These are phyloP conservation scores for Meteorus cinctellus DNA, from an alignment of 2,888 invertebrate species.

Conservation along the genomic window DNA sequence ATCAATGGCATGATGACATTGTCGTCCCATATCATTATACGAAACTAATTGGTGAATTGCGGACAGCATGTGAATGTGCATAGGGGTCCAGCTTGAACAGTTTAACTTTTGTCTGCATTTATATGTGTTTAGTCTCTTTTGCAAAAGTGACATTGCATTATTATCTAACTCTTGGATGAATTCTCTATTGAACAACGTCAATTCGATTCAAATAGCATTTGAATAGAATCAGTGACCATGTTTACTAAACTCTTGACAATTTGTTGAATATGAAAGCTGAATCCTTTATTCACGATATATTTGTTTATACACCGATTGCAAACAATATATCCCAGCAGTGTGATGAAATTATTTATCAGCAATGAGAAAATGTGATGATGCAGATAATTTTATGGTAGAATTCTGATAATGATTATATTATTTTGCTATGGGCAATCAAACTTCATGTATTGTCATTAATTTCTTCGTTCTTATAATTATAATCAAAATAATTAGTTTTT, in stretches of 20 bases:
- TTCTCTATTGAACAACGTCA: background rate
- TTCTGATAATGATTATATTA: too few relatives aligned
- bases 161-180: background rate
- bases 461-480: too few relatives aligned
- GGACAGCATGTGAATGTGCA: background rate
- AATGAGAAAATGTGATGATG: too few relatives aligned
- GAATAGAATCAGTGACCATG: background rate
- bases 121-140: background rate
- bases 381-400: too few relatives aligned
- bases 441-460: too few relatives aligned
- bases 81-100: background rate
- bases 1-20: background rate
- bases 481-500: too few relatives aligned
- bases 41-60: background rate
- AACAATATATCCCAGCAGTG: too few relatives aligned
- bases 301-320: background rate
- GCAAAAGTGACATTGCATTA: background rate
- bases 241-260: slow-evolving; percentile 2
- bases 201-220: background rate
- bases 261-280: background rate
- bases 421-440: too few relatives aligned
- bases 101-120: background rate
- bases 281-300: background rate
- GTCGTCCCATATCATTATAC: background rate
- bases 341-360: too few relatives aligned